These are phyloP conservation scores for Myxocyprinus asiaticus DNA, from an alignment of 2,113 vertebrate species.

Conservation along the genomic window DNA sequence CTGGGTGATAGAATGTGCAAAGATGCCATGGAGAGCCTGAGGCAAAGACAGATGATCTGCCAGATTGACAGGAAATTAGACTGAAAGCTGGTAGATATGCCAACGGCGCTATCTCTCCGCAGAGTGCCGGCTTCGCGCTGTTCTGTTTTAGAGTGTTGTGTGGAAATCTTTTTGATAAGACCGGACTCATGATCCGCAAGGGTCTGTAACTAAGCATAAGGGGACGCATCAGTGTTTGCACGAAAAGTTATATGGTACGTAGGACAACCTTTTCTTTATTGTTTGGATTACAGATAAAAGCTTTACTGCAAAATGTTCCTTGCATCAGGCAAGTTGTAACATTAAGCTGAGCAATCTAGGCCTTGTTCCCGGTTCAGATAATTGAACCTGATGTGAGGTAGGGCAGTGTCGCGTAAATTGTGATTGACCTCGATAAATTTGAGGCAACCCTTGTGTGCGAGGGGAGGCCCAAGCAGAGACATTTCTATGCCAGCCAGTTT, in stretches of 20 bases:
- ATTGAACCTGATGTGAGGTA: slow-evolving; percentile 33
- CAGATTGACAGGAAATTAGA: slow-evolving; percentile 47
- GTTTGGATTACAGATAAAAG: background rate
- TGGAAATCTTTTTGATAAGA: slow-evolving; percentile 31
- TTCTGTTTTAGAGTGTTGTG: background rate
- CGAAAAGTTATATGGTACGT: background rate
- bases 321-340: slow-evolving; percentile 12
- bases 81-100: slow-evolving; percentile 41
- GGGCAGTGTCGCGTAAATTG: slow-evolving; percentile 31
- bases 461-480: slow-evolving; percentile 19
- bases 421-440: slow-evolving; percentile 46
- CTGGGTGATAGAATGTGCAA: slow-evolving; percentile 21
- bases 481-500: slow-evolving; percentile 37
- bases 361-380: slow-evolving; percentile 27
- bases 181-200: slow-evolving; percentile 20
- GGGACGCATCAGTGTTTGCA: background rate
- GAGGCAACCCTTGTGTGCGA: slow-evolving; percentile 30
- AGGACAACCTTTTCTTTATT: background rate
- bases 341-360: background rate
- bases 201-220: slow-evolving; percentile 17
- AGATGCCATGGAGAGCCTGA: slow-evolving; percentile 23
- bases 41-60: slow-evolving; percentile 48
- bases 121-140: slow-evolving; percentile 24
- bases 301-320: background rate
- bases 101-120: slow-evolving; percentile 26